Base-by-base conservation (phyloP, 1,140 invertebrate species). In the Notospermus geniculatus region DNA sequence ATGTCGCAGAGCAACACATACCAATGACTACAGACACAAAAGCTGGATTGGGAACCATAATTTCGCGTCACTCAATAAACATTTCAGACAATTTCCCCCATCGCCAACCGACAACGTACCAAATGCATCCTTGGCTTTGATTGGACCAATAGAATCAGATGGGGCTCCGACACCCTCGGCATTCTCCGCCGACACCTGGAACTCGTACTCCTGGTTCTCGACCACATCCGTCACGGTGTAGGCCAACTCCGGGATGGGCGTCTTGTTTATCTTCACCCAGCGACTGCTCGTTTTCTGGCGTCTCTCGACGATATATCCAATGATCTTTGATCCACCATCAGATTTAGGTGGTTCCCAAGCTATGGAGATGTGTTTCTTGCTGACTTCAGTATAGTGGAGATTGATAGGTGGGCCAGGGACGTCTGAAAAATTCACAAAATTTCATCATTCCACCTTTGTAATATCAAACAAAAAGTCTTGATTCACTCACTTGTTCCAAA, bases 151-250 rank as follows among this genome's bases (percentile, higher is more conserved):
- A 62, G 91, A 90, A 65, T 93, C 90, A 7, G 97, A 77, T 25
- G 95, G 92, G 57, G 95, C 90, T 27, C 93, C 95, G 11, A 94
- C 82, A 1, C 96, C 97, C 70, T 98, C 95, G 70, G 96, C 94
- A 83, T 99, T 99, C 80, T 98, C 95, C 30, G 97, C 96, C 50
- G 91, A 85, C 0, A 98, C 87, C 57, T 95, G 85, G 87, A 98
- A 98, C 69, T 89, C 88, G 80, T 98, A 98, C 55, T 76, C 69
- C 36, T 64, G 63, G 55, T 68, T 66, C 53, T 69, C 68, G 4
- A 91, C 88, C n/a, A 99, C 90, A 67, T 91, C 89, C 0, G 86
- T 89, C 1, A 96, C 92, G 11, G 63, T 71, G 69, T 66, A 76
- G 46, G 46, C 25, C 5, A 50, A n/a, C 25, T 50, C 46, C n/a